Evolutionary conservation across 2,888 invertebrate genomes (phyloP).

Genomic region (Eupithecia centaureata): DNA sequence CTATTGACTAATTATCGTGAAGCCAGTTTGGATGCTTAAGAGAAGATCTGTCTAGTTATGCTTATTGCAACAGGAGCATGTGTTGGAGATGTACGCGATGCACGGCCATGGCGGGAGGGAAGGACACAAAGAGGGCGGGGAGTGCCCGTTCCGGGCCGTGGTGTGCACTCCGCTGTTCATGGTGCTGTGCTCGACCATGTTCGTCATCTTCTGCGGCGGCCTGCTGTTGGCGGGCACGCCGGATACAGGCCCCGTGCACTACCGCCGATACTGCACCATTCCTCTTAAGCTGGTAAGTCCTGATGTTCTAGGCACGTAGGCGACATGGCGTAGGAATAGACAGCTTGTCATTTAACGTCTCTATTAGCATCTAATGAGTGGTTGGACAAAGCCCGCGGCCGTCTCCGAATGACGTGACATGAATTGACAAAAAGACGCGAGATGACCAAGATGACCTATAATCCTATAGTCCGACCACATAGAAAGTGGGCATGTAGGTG

Average conservation of each 20-base stretch:
- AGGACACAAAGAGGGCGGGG: no score
- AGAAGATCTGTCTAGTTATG: no score
- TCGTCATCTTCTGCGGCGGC: constrained; percentile 87
- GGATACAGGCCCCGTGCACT: constrained; percentile 85
- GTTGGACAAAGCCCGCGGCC: no score
- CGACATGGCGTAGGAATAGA: background rate
- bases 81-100: constrained; percentile 71
- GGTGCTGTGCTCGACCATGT: constrained; percentile 89
- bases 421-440: background rate
- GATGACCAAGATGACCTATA: background rate
- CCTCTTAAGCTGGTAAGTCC: constrained; percentile 71
- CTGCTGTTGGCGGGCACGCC: constrained; percentile 84
- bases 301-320: background rate
- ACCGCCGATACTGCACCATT: constrained; percentile 88
- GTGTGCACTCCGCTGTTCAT: constrained; percentile 85
- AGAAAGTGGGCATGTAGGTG: no score
- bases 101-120: no score
- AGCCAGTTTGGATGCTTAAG: no score
- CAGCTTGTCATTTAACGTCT: background rate
- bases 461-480: no score
- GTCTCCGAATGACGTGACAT: no score
- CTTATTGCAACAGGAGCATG: constrained; percentile 44
- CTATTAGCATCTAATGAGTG: background rate
- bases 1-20: no score
- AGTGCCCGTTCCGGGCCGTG: constrained; percentile 49